These are phyloP conservation scores for Telmatochromis sp. DNA, from an alignment of 2,113 vertebrate species.

Conservation along the genomic window DNA sequence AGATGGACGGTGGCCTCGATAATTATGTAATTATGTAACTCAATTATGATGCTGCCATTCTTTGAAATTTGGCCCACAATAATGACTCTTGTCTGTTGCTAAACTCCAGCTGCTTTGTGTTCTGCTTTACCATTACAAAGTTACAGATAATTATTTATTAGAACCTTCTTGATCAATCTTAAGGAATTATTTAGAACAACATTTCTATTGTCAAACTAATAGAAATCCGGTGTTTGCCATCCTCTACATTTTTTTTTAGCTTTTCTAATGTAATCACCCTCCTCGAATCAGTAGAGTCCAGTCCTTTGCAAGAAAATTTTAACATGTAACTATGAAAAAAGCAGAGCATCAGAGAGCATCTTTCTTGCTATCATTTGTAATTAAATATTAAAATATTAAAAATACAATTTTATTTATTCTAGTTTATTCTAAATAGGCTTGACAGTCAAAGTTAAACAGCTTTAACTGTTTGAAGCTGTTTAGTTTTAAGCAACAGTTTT, in stretches of 20 bases:
- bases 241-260: not conserved
- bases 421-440: not conserved
- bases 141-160: not conserved
- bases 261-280: not conserved
- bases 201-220: not conserved
- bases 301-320: not conserved
- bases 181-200: not conserved
- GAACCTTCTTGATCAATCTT: fast-evolving
- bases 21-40: slow-evolving; percentile 1
- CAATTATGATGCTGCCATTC: not conserved
- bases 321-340: not conserved
- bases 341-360: not conserved
- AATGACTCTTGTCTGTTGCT: not conserved
- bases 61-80: not conserved
- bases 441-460: not conserved
- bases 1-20: not conserved
- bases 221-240: not conserved
- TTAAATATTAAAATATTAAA: not conserved
- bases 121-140: not conserved
- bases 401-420: not conserved
- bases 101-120: not conserved
- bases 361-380: not conserved
- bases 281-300: not conserved
- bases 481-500: not conserved
- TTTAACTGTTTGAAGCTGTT: not conserved